Percentiles rank a stretch among this genome's conserved stretches.
Evolutionary conservation across 2,797 vertebrate species (phyloP).

Genomic region (Phaenicophaeus curvirostris): DNA sequence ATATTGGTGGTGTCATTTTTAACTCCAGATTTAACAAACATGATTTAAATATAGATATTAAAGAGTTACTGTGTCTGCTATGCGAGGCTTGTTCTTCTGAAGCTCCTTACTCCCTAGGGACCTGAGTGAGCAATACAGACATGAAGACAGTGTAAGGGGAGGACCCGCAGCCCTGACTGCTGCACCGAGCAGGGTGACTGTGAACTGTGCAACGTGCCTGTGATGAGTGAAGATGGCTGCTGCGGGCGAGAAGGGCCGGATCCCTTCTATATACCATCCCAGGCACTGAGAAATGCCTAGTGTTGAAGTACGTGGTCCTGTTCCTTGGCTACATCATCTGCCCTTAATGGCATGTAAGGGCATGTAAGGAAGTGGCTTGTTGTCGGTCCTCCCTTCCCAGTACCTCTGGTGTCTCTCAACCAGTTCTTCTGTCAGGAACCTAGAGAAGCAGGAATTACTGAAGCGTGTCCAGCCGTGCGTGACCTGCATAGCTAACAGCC

Average conservation of each 20-base stretch:
- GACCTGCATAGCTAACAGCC: neutral
- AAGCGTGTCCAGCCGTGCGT: neutral
- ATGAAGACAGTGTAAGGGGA: neutral
- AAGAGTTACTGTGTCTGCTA: neutral
- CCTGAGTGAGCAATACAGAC: neutral
- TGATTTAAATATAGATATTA: neutral
- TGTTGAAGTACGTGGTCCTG: neutral
- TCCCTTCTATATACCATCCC: neutral
- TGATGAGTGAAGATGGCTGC: neutral
- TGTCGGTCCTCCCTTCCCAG: neutral
- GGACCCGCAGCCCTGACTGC: neutral
- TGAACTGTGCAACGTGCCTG: neutral
- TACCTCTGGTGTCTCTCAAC: neutral
- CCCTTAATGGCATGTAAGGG: neutral
- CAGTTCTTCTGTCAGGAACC: neutral
- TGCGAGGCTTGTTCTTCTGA: neutral
- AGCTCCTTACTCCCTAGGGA: constrained; percentile 5
- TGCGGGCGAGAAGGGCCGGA: neutral
- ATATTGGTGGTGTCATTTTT: neutral
- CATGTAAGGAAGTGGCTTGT: neutral
- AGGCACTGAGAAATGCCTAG: neutral
- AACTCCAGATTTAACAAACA: neutral
- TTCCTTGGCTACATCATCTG: neutral
- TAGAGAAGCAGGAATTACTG: neutral
- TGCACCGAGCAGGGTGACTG: neutral